phyloP scores from a whole-genome alignment of 2,888 invertebrate species.

The Nomada ruficornis region DNA sequence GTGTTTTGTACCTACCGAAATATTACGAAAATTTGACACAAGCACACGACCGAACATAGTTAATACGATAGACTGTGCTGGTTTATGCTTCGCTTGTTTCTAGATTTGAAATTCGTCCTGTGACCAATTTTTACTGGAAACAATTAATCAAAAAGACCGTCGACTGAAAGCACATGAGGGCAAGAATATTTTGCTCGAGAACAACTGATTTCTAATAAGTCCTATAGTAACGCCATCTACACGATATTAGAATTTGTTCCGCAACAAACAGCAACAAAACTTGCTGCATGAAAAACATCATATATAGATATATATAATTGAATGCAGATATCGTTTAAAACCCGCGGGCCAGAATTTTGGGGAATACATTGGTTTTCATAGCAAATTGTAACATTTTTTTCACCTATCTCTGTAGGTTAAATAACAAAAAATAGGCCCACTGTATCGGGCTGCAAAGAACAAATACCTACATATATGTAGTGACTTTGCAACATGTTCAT shows the following conservation, averaged over 20 bases:
- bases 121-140: constrained; percentile 33
- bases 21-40: constrained; percentile 75
- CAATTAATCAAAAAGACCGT: background rate
- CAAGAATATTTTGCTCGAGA: background rate
- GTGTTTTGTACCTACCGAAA: constrained; percentile 77
- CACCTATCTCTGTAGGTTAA: too few species aligned
- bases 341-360: too few species aligned
- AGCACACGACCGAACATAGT: constrained; percentile 77
- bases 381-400: too few species aligned
- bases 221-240: constrained; percentile 12
- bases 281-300: background rate
- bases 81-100: constrained; percentile 39
- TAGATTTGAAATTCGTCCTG: background rate
- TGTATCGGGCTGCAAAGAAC: too few species aligned
- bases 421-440: too few species aligned
- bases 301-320: too few species aligned
- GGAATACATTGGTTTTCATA: too few species aligned
- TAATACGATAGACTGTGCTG: constrained; percentile 23
- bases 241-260: background rate
- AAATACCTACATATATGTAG: too few species aligned
- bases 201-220: constrained; percentile 28
- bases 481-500: too few species aligned
- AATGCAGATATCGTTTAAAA: too few species aligned
- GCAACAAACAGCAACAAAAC: too few species aligned
- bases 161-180: background rate